Evolutionary conservation across 1,140 invertebrate species (phyloP).

Genomic region (Drosophila ercepeae): DNA sequence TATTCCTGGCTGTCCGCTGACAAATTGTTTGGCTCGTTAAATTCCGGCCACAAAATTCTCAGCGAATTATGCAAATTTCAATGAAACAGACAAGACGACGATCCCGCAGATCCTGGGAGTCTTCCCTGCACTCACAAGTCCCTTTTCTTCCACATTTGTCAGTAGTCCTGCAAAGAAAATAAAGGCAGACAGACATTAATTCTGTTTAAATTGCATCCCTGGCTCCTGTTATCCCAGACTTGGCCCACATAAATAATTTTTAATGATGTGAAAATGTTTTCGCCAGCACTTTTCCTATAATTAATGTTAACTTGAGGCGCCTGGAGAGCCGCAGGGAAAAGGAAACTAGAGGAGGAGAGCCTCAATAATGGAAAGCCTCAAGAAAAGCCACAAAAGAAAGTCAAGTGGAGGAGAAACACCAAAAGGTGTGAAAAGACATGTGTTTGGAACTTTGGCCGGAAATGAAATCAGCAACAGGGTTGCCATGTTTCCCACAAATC

Average conservation of each 20-base stretch:
- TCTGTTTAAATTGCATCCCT: conserved; percentile 44
- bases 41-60: conserved; percentile 43
- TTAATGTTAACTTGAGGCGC: conserved; percentile 40
- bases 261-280: conserved; percentile 63
- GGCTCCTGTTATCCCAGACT: conserved; percentile 35
- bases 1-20: conserved; percentile 42
- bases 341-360: neutral
- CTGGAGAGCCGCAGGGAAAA: neutral
- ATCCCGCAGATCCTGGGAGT: conserved; percentile 12
- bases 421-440: conserved; percentile 30
- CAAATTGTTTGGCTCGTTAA: conserved; percentile 61
- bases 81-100: neutral
- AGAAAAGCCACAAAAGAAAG: conserved; percentile 31
- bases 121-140: conserved; percentile 9
- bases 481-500: neutral
- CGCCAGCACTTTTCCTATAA: conserved; percentile 42
- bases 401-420: conserved; percentile 16
- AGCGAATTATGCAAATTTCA: conserved; percentile 52
- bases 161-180: neutral
- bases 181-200: conserved; percentile 41
- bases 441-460: conserved; percentile 27
- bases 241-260: conserved; percentile 61
- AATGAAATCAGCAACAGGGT: conserved; percentile 10
- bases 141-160: neutral
- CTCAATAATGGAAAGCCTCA: conserved; percentile 15